Evolutionary conservation across 2,888 invertebrate genomes (phyloP).

Genomic region (Synergus japonicus): DNA sequence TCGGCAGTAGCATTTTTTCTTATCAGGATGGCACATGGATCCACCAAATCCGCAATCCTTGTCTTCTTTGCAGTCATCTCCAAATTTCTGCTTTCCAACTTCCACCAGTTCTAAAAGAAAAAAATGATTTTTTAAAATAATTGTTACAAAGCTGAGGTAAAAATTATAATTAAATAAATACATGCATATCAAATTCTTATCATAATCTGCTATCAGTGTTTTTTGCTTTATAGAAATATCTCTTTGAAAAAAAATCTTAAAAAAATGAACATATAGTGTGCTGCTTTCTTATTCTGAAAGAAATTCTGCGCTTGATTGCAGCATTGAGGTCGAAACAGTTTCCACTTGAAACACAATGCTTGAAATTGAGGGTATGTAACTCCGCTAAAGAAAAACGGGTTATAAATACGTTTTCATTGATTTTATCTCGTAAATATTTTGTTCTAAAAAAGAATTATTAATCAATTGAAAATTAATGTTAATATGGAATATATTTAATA

Average conservation of each 20-base stretch:
- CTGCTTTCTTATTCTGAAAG: neutral
- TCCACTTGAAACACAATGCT: slow-evolving; percentile 14
- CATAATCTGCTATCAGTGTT: neutral
- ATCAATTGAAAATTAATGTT: neutral
- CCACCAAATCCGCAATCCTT: slow-evolving; percentile 87
- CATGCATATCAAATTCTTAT: too few relatives aligned
- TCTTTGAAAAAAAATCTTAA: neutral
- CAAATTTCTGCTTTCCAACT: slow-evolving; percentile 84
- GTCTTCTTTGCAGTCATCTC: slow-evolving; percentile 86
- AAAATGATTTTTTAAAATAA: neutral
- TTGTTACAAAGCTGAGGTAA: neutral
- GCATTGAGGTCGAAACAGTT: slow-evolving; percentile 12
- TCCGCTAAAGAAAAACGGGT: neutral
- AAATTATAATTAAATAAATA: neutral
- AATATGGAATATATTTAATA: too few relatives aligned
- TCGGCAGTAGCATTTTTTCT: slow-evolving; percentile 86
- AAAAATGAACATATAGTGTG: neutral
- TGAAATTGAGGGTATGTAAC: slow-evolving; percentile 12
- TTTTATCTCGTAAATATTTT: neutral
- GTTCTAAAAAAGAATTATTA: neutral
- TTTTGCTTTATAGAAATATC: neutral
- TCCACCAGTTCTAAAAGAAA: slow-evolving; percentile 78
- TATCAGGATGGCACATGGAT: slow-evolving; percentile 85
- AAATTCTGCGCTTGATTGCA: slow-evolving; percentile 30
- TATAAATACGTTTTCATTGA: neutral